Percentiles rank a stretch among this genome's conserved stretches.
Conservation (phyloP, 2,797 vertebrate species). For the Pangasius sanitwongsei region DNA sequence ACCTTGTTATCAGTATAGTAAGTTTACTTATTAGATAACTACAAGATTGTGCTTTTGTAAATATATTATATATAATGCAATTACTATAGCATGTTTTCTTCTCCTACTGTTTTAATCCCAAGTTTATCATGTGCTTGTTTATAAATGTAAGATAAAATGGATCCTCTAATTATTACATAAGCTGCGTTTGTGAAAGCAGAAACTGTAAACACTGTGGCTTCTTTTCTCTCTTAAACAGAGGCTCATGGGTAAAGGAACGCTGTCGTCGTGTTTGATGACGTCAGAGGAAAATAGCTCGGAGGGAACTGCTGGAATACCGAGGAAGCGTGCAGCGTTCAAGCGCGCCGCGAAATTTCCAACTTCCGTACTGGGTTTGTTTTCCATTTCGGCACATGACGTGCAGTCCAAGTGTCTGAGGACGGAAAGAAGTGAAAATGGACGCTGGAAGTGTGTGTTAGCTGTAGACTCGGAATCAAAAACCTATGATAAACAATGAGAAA, state of each 20-base stretch:
- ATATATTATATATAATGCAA: neutral
- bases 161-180: neutral
- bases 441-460: neutral
- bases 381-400: neutral
- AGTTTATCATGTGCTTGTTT: neutral
- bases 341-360: neutral
- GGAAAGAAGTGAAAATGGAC: neutral
- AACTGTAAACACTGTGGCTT: neutral
- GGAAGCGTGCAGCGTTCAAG: slow-evolving; percentile 43
- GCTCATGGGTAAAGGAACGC: slow-evolving; percentile 73
- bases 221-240: slow-evolving; percentile 42
- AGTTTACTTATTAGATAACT: neutral
- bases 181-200: too few species aligned
- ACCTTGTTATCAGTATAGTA: neutral
- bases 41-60: neutral
- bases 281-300: slow-evolving; percentile 63
- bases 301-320: slow-evolving; percentile 58
- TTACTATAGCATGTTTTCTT: neutral
- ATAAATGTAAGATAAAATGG: neutral
- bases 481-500: neutral
- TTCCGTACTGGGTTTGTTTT: neutral
- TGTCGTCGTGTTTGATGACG: slow-evolving; percentile 61
- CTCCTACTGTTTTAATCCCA: neutral
- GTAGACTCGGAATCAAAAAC: neutral
- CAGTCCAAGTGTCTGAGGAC: neutral